Percentiles rank a stretch among this genome's conserved stretches.
These are phyloP conservation scores for Caenorhabditis plicata DNA, from an alignment of 2,888 invertebrate species.

Conservation along the genomic window DNA sequence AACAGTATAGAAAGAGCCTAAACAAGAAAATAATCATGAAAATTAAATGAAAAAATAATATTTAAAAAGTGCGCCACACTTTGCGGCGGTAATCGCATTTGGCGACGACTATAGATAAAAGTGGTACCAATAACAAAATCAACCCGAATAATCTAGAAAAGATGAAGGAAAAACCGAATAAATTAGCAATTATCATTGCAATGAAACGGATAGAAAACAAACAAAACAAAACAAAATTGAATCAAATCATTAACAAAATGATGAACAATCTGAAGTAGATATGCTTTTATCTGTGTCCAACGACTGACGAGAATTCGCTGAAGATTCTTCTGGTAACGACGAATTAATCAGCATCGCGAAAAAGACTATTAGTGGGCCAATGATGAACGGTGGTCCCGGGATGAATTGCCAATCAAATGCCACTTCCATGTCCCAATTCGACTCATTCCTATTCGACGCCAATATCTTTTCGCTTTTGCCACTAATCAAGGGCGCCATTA, in stretches of 20 bases:
- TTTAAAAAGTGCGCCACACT: no score
- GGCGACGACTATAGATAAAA: no score
- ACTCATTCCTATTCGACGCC: slow-evolving; percentile 47
- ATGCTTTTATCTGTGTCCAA: slow-evolving; percentile 41
- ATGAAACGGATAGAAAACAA: no score
- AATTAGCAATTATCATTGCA: no score
- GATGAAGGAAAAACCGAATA: no score
- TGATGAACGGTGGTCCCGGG: slow-evolving; percentile 90
- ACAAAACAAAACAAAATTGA: no score
- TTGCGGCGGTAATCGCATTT: no score
- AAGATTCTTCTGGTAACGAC: slow-evolving; percentile 46
- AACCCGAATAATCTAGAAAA: no score
- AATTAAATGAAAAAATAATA: no score
- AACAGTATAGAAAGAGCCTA: no score
- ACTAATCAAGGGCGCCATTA: slow-evolving; percentile 21
- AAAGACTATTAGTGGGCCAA: slow-evolving; percentile 93
- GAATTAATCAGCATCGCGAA: slow-evolving; percentile 82
- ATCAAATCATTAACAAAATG: slow-evolving; percentile 23
- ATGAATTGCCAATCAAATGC: slow-evolving; percentile 54
- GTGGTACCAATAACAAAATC: no score
- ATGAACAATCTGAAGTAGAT: slow-evolving; percentile 12
- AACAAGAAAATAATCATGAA: no score
- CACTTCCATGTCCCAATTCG: slow-evolving; percentile 36
- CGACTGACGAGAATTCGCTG: slow-evolving; percentile 34
- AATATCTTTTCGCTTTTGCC: slow-evolving; percentile 35